Percentiles rank a stretch among this genome's conserved stretches.
Conservation (phyloP, 2,888 invertebrate species). For the Lepidonotus clava region DNA sequence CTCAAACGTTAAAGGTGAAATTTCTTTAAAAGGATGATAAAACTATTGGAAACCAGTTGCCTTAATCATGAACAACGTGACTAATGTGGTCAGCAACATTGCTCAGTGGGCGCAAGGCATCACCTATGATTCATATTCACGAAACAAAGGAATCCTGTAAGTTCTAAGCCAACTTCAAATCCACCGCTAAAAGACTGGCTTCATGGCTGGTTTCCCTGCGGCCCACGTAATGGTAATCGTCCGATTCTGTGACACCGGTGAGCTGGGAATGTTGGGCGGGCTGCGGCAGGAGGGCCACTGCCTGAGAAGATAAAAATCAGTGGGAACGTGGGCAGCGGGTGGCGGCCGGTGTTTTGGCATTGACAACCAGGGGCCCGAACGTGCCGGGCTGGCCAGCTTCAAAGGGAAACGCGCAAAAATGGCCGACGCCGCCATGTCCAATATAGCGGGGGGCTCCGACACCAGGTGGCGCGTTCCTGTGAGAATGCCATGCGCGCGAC, state of each 20-base stretch:
- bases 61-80: no score
- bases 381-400: slow-evolving; percentile 25
- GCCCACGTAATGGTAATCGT: neutral
- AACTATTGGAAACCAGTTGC: no score
- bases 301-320: slow-evolving; percentile 9
- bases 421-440: slow-evolving; percentile 25
- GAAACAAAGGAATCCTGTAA: no score
- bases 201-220: neutral
- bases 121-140: neutral
- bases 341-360: slow-evolving; percentile 19
- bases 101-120: neutral
- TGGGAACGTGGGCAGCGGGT: slow-evolving; percentile 1
- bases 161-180: no score
- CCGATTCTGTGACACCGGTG: neutral
- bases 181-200: neutral
- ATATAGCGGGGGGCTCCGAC: neutral
- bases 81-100: no score
- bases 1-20: no score
- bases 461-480: slow-evolving; percentile 38
- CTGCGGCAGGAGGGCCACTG: neutral
- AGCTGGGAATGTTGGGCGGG: neutral
- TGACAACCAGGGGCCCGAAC: neutral
- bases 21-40: no score
- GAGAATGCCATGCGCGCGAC: neutral
- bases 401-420: slow-evolving; percentile 40